Evolutionary conservation across 2,888 invertebrate genomes (phyloP).

Genomic region (Hedychridium roseum): DNA sequence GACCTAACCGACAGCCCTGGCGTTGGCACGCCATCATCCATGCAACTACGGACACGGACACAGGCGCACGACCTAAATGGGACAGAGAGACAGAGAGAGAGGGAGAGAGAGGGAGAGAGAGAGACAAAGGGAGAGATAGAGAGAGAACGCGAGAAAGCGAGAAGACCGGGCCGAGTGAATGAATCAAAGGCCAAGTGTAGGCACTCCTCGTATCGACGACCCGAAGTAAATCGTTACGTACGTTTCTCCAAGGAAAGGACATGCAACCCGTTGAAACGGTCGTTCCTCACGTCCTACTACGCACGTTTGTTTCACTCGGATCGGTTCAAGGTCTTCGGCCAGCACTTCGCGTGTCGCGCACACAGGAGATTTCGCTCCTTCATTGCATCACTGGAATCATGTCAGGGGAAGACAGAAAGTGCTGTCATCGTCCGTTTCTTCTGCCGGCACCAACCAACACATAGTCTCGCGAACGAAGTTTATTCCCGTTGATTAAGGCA

Average conservation of each 20-base stretch:
- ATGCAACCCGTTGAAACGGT: constrained; percentile 28
- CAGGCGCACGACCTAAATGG: too few relatives aligned
- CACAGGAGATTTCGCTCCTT: too few relatives aligned
- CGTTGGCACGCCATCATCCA: constrained; percentile 47
- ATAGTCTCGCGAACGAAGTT: too few relatives aligned
- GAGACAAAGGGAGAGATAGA: not conserved
- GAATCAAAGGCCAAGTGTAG: constrained; percentile 27
- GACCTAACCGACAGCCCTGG: constrained; percentile 51
- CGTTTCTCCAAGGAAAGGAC: constrained; percentile 18
- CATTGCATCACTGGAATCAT: too few relatives aligned
- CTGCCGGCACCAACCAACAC: too few relatives aligned
- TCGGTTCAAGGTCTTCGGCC: constrained; percentile 20
- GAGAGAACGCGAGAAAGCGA: too few relatives aligned
- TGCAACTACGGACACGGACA: constrained; percentile 13
- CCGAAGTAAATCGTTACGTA: constrained; percentile 34
- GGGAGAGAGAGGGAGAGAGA: constrained; percentile 1
- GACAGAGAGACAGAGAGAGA: constrained; percentile 5
- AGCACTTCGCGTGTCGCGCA: constrained; percentile 11
- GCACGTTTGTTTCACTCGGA: constrained; percentile 17
- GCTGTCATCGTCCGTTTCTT: too few relatives aligned
- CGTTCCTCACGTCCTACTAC: constrained; percentile 25
- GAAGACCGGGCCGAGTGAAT: constrained; percentile 31
- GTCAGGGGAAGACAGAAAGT: too few relatives aligned
- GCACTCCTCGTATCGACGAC: constrained; percentile 19
- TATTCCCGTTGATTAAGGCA: too few relatives aligned